A percentile compares a stretch with the other conserved stretches of the same genome.
Evolutionary conservation across 2,888 invertebrate genomes (phyloP).

Genomic region (Yponomeuta sedellus): DNA sequence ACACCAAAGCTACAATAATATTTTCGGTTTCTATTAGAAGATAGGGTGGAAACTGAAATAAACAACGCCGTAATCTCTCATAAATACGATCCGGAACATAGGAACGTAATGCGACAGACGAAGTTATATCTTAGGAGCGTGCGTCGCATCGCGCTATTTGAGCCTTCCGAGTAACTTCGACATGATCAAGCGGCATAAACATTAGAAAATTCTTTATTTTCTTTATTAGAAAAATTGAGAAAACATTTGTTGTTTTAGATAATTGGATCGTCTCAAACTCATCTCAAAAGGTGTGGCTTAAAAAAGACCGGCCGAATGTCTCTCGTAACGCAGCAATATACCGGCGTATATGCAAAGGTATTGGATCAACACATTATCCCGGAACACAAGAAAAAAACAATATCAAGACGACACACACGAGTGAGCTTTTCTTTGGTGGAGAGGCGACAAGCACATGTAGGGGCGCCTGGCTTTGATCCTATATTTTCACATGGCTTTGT

Average conservation of each 20-base stretch:
- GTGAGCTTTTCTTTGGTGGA: conserved; percentile 3
- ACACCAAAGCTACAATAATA: neutral
- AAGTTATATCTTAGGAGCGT: neutral
- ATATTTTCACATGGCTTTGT: conserved; percentile 58
- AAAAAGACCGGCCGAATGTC: too few relatives aligned
- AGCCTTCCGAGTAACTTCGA: neutral
- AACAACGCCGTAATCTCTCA: conserved; percentile 54
- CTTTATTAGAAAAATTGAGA: too few relatives aligned
- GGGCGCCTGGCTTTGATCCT: conserved; percentile 15
- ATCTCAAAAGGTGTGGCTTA: too few relatives aligned
- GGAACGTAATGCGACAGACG: conserved; percentile 43
- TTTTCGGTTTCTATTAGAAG: neutral
- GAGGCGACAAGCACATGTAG: neutral
- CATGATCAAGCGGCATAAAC: neutral
- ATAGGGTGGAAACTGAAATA: conserved; percentile 40
- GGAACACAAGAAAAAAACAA: conserved; percentile 4
- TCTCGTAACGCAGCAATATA: too few relatives aligned
- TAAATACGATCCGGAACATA: conserved; percentile 60
- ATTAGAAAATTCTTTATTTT: too few relatives aligned
- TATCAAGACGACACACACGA: neutral
- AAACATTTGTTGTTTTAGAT: too few relatives aligned
- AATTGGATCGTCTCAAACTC: neutral
- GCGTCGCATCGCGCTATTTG: neutral
- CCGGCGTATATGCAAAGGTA: neutral
- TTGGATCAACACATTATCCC: conserved; percentile 6